A percentile compares a stretch with the other conserved stretches of the same genome.
Evolutionary conservation across 1,140 invertebrate genomes (phyloP).

Genomic region (Monomorium pharaonis): DNA sequence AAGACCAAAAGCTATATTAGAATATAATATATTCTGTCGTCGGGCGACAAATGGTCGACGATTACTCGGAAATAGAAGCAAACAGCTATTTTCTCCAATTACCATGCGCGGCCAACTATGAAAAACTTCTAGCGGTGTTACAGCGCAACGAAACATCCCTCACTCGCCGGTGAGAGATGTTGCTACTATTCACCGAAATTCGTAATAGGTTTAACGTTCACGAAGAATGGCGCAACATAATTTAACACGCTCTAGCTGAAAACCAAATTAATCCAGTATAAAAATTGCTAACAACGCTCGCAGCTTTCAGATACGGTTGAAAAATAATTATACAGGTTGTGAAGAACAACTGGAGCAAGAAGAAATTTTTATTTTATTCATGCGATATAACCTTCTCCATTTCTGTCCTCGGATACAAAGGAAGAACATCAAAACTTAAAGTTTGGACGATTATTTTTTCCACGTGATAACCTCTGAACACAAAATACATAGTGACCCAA

Average conservation of each 20-base stretch:
- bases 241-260: not conserved
- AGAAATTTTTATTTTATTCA: conserved; percentile 11
- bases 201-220: not conserved
- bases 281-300: not conserved
- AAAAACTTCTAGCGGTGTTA: not conserved
- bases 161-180: not conserved
- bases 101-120: not conserved
- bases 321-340: not conserved
- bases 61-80: conserved; percentile 10
- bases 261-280: not conserved
- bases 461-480: not conserved
- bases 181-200: not conserved
- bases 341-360: not conserved
- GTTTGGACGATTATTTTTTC: not conserved
- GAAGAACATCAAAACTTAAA: not conserved
- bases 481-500: not conserved
- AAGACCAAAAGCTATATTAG: not conserved
- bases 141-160: not conserved
- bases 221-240: not conserved
- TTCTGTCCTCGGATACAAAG: not conserved
- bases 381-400: not conserved
- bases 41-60: not conserved
- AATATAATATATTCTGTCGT: not conserved
- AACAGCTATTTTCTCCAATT: conserved; percentile 13
- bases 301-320: not conserved